phyloP scores from a whole-genome alignment of 2,888 invertebrate genomes.

The Cerceris rybyensis region DNA sequence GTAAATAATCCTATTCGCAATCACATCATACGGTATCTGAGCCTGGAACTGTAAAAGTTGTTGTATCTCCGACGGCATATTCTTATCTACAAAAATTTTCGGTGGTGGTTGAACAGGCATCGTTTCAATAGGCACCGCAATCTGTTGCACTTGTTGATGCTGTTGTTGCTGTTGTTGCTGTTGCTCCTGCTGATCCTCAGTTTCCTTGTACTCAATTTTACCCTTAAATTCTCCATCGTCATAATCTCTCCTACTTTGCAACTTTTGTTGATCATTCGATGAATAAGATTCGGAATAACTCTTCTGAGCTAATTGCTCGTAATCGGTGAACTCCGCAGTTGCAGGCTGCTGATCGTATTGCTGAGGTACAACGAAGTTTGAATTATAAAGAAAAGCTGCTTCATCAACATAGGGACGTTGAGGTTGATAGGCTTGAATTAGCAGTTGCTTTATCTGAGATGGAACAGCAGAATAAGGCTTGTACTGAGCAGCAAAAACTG shows the following conservation, averaged over 20 bases:
- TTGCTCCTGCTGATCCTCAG: constrained; percentile 33
- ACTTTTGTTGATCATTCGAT: constrained; percentile 22
- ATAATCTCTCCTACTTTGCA: constrained; percentile 33
- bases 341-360: constrained; percentile 44
- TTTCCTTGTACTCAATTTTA: constrained; percentile 68
- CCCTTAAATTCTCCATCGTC: constrained; percentile 41
- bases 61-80: constrained; percentile 75
- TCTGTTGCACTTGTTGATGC: constrained; percentile 52
- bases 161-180: constrained; percentile 19
- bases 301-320: constrained; percentile 21
- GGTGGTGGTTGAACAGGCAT: constrained; percentile 66
- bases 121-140: constrained; percentile 67
- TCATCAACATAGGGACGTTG: constrained; percentile 75
- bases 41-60: constrained; percentile 75
- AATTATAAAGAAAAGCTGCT: constrained; percentile 70
- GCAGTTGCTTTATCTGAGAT: constrained; percentile 71
- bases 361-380: constrained; percentile 14
- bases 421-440: constrained; percentile 69
- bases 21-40: constrained; percentile 77
- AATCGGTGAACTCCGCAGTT: constrained; percentile 21
- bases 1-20: constrained; percentile 75
- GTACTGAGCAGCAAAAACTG: constrained; percentile 54
- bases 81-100: constrained; percentile 54
- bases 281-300: neutral
- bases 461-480: constrained; percentile 73